These are phyloP conservation scores for Oreochromis grahami DNA, from an alignment of 2,797 vertebrate species.

Conservation along the genomic window DNA sequence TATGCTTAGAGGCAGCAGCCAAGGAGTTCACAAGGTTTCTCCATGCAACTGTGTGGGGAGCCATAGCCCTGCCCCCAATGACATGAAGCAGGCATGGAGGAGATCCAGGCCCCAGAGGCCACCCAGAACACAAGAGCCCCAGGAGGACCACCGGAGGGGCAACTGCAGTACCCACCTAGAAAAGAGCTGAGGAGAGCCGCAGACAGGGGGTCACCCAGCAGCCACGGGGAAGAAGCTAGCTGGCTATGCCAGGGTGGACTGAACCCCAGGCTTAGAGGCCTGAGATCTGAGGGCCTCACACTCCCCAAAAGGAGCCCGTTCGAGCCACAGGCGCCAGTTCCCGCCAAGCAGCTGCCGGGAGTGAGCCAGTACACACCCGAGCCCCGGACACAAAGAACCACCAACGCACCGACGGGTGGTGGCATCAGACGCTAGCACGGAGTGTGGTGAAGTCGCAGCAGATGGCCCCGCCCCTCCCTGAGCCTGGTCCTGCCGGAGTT, in stretches of 20 bases:
- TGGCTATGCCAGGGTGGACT: not conserved
- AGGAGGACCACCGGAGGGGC: not conserved
- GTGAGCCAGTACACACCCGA: not conserved
- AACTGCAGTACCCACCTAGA: not conserved
- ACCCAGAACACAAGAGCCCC: not conserved
- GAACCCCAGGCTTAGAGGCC: not conserved
- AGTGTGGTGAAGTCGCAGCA: not conserved
- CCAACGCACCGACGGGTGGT: not conserved
- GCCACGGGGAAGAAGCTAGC: not conserved
- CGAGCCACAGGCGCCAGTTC: not conserved
- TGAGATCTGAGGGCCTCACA: not conserved
- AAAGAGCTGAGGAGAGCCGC: not conserved
- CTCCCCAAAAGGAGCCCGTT: not conserved
- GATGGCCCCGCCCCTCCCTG: rapidly evolving
- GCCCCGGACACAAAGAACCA: not conserved
- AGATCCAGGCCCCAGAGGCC: not conserved
- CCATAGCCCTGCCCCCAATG: not conserved
- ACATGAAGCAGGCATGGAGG: not conserved
- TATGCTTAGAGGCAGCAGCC: not conserved
- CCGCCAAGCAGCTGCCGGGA: rapidly evolving
- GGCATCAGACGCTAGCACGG: not conserved
- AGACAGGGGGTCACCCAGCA: not conserved
- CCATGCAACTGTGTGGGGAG: not conserved
- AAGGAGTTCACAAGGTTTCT: not conserved
- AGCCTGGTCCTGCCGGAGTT: too few species aligned